These are phyloP conservation scores for Danio choprae DNA, from an alignment of 2,797 vertebrate species.

Conservation along the genomic window DNA sequence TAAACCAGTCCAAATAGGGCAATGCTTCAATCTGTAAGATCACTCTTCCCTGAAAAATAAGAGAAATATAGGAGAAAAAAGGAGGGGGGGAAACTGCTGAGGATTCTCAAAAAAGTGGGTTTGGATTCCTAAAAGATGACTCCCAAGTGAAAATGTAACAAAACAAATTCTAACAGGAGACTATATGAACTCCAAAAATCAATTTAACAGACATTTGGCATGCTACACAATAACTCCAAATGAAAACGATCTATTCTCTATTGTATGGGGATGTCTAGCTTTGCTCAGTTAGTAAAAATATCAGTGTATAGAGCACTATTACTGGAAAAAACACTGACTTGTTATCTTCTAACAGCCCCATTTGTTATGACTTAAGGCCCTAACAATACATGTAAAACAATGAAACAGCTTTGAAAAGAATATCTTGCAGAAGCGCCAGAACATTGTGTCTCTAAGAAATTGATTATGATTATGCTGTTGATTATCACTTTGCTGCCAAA, in stretches of 20 bases:
- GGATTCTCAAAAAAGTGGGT: slow-evolving; percentile 59
- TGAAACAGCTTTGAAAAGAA: neutral
- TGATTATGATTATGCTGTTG: neutral
- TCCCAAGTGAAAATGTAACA: slow-evolving; percentile 48
- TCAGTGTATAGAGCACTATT: slow-evolving; percentile 52
- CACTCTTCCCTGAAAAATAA: slow-evolving; percentile 26
- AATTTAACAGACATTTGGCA: slow-evolving; percentile 65
- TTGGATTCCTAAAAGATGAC: slow-evolving; percentile 63
- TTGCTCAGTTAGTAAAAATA: slow-evolving; percentile 68
- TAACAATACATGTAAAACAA: slow-evolving; percentile 6
- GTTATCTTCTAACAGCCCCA: slow-evolving; percentile 61
- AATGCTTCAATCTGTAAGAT: slow-evolving; percentile 42
- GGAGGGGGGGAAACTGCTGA: neutral
- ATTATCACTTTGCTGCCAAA: neutral
- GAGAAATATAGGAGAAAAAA: neutral
- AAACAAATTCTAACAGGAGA: slow-evolving; percentile 60
- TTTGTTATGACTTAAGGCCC: slow-evolving; percentile 9
- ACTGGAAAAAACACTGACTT: slow-evolving; percentile 68
- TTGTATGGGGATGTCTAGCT: slow-evolving; percentile 64
- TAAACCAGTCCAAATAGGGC: slow-evolving; percentile 50
- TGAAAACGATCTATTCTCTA: slow-evolving; percentile 70
- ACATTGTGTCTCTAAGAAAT: neutral
- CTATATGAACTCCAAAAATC: slow-evolving; percentile 65
- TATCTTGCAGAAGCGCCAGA: neutral
- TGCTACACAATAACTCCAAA: slow-evolving; percentile 69